Conservation (phyloP, 2,797 vertebrate genomes). For the Phaenicophaeus curvirostris region DNA sequence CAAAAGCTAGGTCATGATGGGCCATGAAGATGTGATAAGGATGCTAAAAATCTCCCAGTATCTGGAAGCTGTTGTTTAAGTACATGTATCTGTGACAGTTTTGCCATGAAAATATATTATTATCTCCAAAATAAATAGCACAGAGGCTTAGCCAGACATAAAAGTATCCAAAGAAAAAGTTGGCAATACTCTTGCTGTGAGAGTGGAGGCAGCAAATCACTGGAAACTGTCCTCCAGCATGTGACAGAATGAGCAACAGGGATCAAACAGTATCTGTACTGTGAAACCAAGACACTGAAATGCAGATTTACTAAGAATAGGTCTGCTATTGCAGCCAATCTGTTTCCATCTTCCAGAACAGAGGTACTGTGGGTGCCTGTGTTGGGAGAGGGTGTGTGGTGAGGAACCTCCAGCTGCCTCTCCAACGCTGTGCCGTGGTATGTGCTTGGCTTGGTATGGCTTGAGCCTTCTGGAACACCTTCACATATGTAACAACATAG, state of each 20-base stretch:
- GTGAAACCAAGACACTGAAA: constrained; percentile 21
- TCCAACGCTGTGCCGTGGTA: background rate
- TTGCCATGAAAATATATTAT: background rate
- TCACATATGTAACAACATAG: background rate
- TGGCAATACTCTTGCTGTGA: background rate
- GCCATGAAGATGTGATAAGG: background rate
- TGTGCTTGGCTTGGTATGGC: background rate
- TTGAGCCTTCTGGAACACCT: background rate
- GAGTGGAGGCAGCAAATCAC: background rate
- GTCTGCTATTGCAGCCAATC: background rate
- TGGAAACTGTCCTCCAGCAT: background rate
- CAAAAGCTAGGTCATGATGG: background rate
- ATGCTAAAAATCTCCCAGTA: background rate
- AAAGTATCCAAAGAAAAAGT: background rate
- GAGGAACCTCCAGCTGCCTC: constrained; percentile 3
- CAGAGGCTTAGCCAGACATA: background rate
- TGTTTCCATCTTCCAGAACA: background rate
- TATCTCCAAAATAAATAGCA: background rate
- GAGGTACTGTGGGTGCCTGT: background rate
- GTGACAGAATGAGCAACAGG: background rate
- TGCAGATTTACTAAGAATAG: constrained; percentile 1
- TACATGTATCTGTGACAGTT: background rate
- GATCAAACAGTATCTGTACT: background rate
- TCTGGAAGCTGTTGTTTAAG: background rate
- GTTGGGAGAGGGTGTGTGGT: background rate